These are phyloP conservation scores for Alcis repandata DNA, from an alignment of 2,888 invertebrate genomes.

Conservation along the genomic window DNA sequence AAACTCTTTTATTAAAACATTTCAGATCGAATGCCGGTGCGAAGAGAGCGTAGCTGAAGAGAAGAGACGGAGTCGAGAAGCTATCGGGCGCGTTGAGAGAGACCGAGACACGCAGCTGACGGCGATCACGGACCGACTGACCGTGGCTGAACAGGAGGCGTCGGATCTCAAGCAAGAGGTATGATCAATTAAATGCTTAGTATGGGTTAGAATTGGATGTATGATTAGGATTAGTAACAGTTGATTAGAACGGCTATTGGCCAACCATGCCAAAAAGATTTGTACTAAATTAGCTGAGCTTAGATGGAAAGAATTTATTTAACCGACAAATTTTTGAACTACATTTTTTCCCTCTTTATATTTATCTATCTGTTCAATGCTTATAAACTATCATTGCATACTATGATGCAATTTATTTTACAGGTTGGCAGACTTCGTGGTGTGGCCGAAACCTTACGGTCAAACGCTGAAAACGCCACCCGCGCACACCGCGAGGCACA, in stretches of 20 bases:
- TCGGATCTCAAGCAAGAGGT: constrained; percentile 86
- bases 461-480: constrained; percentile 86
- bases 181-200: constrained; percentile 13
- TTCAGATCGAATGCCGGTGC: constrained; percentile 90
- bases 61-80: constrained; percentile 94
- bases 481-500: constrained; percentile 84
- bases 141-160: constrained; percentile 82
- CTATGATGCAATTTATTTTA: too few species aligned
- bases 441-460: constrained; percentile 87
- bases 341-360: too few species aligned
- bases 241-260: too few species aligned
- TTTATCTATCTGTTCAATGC: too few species aligned
- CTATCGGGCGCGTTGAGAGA: constrained; percentile 93
- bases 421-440: constrained; percentile 83
- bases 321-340: too few species aligned
- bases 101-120: constrained; percentile 88
- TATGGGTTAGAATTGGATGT: too few species aligned
- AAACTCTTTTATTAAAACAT: background rate
- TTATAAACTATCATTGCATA: too few species aligned
- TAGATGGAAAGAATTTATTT: too few species aligned
- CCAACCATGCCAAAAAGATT: too few species aligned
- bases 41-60: constrained; percentile 93
- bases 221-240: too few species aligned
- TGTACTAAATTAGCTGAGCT: too few species aligned
- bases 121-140: constrained; percentile 75